Evolutionary conservation across 2,888 invertebrate genomes (phyloP).

Genomic region (Stenurella melanura): DNA sequence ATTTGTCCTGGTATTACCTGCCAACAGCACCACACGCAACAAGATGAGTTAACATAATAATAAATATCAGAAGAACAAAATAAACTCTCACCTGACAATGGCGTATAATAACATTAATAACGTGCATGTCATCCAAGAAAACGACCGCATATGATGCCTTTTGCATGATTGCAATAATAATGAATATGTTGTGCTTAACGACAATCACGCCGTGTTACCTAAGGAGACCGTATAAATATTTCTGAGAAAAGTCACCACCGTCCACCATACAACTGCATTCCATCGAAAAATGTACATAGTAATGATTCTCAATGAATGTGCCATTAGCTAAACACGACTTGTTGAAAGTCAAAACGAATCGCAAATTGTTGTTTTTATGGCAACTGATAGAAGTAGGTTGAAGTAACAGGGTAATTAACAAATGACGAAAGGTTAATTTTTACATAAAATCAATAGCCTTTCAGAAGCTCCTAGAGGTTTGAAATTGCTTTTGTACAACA

Average conservation of each 20-base stretch:
- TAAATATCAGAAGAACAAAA: slow-evolving; percentile 5
- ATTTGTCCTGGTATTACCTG: neutral
- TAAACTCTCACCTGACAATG: slow-evolving; percentile 11
- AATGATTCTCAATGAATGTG: slow-evolving; percentile 1
- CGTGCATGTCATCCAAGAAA: slow-evolving; percentile 1
- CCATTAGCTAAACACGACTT: neutral
- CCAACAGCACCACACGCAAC: neutral
- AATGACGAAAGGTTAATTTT: neutral
- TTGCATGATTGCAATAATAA: slow-evolving; percentile 13
- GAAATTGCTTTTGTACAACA: neutral
- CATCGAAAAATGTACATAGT: neutral
- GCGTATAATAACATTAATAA: neutral
- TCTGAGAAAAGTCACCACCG: slow-evolving; percentile 5
- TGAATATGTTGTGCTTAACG: slow-evolving; percentile 33
- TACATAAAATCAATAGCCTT: neutral
- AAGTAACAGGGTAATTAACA: neutral
- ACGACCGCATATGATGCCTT: slow-evolving; percentile 10
- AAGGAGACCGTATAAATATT: slow-evolving; percentile 7
- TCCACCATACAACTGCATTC: slow-evolving; percentile 1
- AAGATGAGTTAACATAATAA: slow-evolving; percentile 3
- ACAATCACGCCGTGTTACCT: slow-evolving; percentile 10
- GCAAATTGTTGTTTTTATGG: slow-evolving; percentile 1
- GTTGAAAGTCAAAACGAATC: slow-evolving; percentile 17
- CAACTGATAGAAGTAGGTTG: neutral
- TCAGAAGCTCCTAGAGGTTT: neutral